Percentiles rank a stretch among this genome's conserved stretches.
Evolutionary conservation across 64 coral and sea anemone species (phyloP).

Genomic region (Dendrophyllia cribrosa): DNA sequence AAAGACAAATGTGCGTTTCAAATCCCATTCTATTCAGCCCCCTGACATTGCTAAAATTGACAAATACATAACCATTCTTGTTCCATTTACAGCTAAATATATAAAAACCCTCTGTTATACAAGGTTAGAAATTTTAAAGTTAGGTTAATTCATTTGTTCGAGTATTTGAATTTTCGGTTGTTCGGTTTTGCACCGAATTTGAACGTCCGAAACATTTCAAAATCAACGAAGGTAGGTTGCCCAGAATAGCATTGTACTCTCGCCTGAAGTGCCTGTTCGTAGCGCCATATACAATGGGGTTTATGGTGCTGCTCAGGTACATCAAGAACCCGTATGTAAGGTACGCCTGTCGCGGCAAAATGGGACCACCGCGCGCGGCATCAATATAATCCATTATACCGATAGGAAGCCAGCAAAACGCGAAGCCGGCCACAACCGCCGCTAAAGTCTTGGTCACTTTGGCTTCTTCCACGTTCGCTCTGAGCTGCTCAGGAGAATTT

Average conservation of each 20-base stretch:
- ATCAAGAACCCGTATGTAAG: slow-evolving; percentile 53
- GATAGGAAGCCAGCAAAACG: slow-evolving; percentile 71
- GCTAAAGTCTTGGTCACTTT: slow-evolving; percentile 69
- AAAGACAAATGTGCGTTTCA: too few relatives aligned
- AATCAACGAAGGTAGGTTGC: too few relatives aligned
- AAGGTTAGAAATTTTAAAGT: too few relatives aligned
- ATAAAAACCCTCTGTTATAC: too few relatives aligned
- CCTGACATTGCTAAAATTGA: too few relatives aligned
- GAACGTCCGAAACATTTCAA: too few relatives aligned
- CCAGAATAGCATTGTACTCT: slow-evolving; percentile 56
- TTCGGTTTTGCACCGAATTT: too few relatives aligned
- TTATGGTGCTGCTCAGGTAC: slow-evolving; percentile 66
- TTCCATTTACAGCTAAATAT: too few relatives aligned
- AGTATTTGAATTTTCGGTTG: too few relatives aligned
- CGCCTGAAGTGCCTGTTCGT: slow-evolving; percentile 58
- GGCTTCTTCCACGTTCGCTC: slow-evolving; percentile 61
- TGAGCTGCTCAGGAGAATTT: slow-evolving; percentile 8
- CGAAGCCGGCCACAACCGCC: slow-evolving; percentile 50
- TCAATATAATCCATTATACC: slow-evolving; percentile 54
- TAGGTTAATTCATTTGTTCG: too few relatives aligned
- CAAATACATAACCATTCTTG: too few relatives aligned
- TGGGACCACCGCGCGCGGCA: slow-evolving; percentile 34
- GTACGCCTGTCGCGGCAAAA: slow-evolving; percentile 60
- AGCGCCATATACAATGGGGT: slow-evolving; percentile 70
- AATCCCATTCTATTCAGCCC: too few relatives aligned